Conservation (phyloP, 2,888 invertebrate genomes). For the Limnephilus auricula region DNA sequence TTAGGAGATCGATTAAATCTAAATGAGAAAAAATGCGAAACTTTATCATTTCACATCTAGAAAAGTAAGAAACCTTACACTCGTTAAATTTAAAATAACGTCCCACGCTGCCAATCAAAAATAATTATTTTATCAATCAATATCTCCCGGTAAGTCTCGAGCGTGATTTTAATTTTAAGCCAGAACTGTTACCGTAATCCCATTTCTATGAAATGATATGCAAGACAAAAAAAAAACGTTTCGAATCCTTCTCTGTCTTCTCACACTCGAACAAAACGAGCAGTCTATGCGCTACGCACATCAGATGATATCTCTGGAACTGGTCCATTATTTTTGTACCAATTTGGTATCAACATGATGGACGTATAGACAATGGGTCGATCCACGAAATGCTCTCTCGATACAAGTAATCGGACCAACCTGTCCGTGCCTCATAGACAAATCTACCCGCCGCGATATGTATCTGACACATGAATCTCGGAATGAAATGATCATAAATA, state of each 20-base stretch:
- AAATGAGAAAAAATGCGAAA: neutral
- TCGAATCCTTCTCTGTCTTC: slow-evolving; percentile 13
- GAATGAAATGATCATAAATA: slow-evolving; percentile 37
- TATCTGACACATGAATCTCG: slow-evolving; percentile 47
- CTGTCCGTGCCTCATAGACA: slow-evolving; percentile 36
- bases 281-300: slow-evolving; percentile 17
- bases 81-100: neutral
- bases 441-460: slow-evolving; percentile 43
- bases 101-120: slow-evolving; percentile 41
- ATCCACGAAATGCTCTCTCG: slow-evolving; percentile 37
- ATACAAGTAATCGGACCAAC: slow-evolving; percentile 45
- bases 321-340: slow-evolving; percentile 51
- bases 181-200: slow-evolving; percentile 17
- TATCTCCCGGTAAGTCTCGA: neutral
- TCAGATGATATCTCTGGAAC: slow-evolving; percentile 43
- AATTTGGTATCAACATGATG: slow-evolving; percentile 35
- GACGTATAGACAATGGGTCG: slow-evolving; percentile 46
- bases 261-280: slow-evolving; percentile 22
- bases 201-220: slow-evolving; percentile 8
- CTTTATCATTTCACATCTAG: neutral
- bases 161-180: neutral
- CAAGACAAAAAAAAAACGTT: slow-evolving; percentile 11
- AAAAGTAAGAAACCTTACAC: neutral
- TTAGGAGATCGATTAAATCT: neutral
- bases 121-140: slow-evolving; percentile 14